Evolutionary conservation across 2,888 invertebrate species (phyloP).

Genomic region (Metalampra italica): DNA sequence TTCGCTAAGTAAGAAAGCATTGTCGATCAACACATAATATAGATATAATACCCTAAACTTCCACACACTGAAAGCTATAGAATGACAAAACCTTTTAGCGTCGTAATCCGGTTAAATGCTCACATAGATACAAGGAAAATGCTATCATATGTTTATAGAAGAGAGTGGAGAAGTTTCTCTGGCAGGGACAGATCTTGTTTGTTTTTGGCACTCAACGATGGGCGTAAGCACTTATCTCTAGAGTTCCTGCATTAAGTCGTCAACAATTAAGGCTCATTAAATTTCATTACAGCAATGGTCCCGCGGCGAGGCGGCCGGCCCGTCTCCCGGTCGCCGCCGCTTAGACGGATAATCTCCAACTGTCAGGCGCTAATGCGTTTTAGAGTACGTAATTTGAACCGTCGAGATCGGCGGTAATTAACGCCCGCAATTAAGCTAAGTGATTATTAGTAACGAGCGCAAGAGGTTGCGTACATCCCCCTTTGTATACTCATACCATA

Average conservation of each 20-base stretch:
- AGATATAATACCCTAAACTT: slow-evolving; percentile 12
- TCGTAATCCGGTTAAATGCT: slow-evolving; percentile 22
- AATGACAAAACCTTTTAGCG: slow-evolving; percentile 33
- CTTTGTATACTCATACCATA: slow-evolving; percentile 7
- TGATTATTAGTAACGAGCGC: slow-evolving; percentile 68
- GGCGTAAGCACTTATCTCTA: slow-evolving; percentile 62
- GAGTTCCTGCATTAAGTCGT: slow-evolving; percentile 74
- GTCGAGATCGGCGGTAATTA: slow-evolving; percentile 76
- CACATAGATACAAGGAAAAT: slow-evolving; percentile 16
- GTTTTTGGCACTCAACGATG: slow-evolving; percentile 50
- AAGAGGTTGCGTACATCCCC: slow-evolving; percentile 41
- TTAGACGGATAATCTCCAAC: slow-evolving; percentile 78
- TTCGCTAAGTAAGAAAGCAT: slow-evolving; percentile 20
- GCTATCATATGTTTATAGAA: slow-evolving; percentile 19
- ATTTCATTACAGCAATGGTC: slow-evolving; percentile 71
- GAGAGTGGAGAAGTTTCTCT: slow-evolving; percentile 31
- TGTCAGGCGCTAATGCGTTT: slow-evolving; percentile 78
- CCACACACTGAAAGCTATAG: slow-evolving; percentile 15
- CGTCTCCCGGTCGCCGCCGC: slow-evolving; percentile 59
- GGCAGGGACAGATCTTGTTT: slow-evolving; percentile 37
- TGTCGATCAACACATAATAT: slow-evolving; percentile 19
- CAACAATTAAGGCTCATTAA: slow-evolving; percentile 77
- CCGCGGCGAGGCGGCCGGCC: slow-evolving; percentile 42
- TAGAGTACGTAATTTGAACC: slow-evolving; percentile 79
- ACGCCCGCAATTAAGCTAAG: slow-evolving; percentile 76